These are phyloP conservation scores for Zaprionus inermis DNA, from an alignment of 1,140 invertebrate species.

Conservation along the genomic window DNA sequence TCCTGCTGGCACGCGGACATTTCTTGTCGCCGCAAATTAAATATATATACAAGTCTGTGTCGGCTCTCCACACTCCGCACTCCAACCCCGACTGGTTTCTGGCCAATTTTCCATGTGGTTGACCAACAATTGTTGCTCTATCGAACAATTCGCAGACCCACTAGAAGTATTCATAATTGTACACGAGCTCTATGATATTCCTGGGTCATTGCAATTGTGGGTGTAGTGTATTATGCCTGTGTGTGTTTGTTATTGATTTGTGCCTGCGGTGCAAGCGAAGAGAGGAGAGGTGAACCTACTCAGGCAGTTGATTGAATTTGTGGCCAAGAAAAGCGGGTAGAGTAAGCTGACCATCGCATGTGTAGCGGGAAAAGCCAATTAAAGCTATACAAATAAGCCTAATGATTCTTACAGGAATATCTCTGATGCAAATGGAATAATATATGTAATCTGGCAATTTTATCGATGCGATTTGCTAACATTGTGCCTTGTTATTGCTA, in stretches of 20 bases:
- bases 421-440: not conserved
- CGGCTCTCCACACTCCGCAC: not conserved
- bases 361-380: not conserved
- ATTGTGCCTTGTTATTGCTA: too few relatives aligned
- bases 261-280: not conserved
- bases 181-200: slow-evolving; percentile 23
- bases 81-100: slow-evolving; percentile 10
- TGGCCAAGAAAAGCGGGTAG: slow-evolving; percentile 3
- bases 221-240: slow-evolving; percentile 32
- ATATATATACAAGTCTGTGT: slow-evolving; percentile 30
- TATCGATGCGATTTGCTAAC: not conserved
- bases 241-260: too few relatives aligned
- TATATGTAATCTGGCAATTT: too few relatives aligned
- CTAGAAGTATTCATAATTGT: slow-evolving; percentile 42
- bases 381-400: not conserved
- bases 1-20: slow-evolving; percentile 17
- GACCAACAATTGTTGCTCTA: slow-evolving; percentile 61
- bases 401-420: not conserved
- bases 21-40: slow-evolving; percentile 58
- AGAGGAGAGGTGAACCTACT: not conserved
- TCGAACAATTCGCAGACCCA: slow-evolving; percentile 9
- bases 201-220: slow-evolving; percentile 55
- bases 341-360: not conserved
- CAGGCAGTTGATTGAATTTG: slow-evolving; percentile 53
- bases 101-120: slow-evolving; percentile 66